Evolutionary conservation across 1,140 invertebrate species (phyloP), one percentile per base, ranked within the genome.

Genomic region (Diorhabda elongata): DNA sequence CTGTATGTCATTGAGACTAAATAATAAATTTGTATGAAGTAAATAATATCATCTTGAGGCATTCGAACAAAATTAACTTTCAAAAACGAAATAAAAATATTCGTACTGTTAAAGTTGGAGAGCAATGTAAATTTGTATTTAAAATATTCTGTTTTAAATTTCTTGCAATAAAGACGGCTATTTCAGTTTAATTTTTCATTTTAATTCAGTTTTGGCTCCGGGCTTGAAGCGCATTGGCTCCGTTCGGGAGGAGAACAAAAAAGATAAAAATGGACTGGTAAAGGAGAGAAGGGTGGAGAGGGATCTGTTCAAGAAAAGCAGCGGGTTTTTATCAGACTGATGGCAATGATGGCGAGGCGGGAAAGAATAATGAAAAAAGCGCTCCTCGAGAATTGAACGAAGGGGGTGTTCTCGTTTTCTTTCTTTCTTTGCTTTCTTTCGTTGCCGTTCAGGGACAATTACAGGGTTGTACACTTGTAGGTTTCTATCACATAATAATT

Each of bases 141-240:
- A 73, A 76, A 74, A 76, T 76, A 75, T 75, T 75, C 75, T 63
- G 75, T 75, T 76, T 76, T 76, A 74, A 76, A 76, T 75, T 76
- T 76, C 72, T 71, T 69, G 74, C 69, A 75, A 76, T 76, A 76
- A 76, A 76, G 75, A 76, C 75, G 74, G 75, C 75, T 70, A 76
- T 76, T 75, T 68, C 75, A 70, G 74, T 76, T 76, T 76, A 76
- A 76, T 76, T 76, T 76, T 76, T 76, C 75, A 76, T 76, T 75
- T 76, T 75, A 76, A 76, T 76, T 76, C 75, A 76, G 75, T 74
- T 76, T 75, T 66, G 64, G 67, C 67, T 67, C 64, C 64, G 68
- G 47, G 68, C 68, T 70, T 70, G 59, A 61, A 67, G 61, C 67
- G 68, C 62, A 70, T 73, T 73, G 64, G 71, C 67, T 67, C 56